Percentiles rank a stretch among this genome's conserved stretches.
phyloP scores from a whole-genome alignment of 2,797 vertebrate genomes.

The Chelon auratus region DNA sequence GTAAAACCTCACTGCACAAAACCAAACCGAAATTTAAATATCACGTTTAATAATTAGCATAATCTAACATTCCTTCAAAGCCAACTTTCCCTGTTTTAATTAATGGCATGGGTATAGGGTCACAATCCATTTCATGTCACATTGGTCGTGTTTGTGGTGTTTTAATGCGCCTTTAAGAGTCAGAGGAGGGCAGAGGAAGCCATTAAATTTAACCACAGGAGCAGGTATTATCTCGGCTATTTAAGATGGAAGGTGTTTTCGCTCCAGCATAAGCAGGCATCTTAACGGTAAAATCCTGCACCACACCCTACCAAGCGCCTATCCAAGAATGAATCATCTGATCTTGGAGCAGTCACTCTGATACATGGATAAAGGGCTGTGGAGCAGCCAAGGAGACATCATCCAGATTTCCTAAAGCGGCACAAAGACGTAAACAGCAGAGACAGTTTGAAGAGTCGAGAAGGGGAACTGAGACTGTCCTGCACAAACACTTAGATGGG shows the following conservation, averaged over 20 bases:
- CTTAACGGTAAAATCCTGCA: slow-evolving; percentile 18
- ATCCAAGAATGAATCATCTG: slow-evolving; percentile 53
- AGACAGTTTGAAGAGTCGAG: not conserved
- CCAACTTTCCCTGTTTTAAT: slow-evolving; percentile 36
- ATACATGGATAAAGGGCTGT: slow-evolving; percentile 32
- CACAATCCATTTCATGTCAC: slow-evolving; percentile 9
- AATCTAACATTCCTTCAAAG: slow-evolving; percentile 34
- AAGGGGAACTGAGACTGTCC: slow-evolving; percentile 31
- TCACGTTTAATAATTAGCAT: not conserved
- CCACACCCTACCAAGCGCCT: slow-evolving; percentile 47
- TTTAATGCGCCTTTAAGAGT: slow-evolving; percentile 43
- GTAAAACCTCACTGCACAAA: slow-evolving; percentile 25
- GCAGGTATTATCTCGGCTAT: slow-evolving; percentile 50
- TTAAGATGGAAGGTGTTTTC: slow-evolving; percentile 49
- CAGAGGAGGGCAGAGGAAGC: slow-evolving; percentile 47
- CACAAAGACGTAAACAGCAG: slow-evolving; percentile 31
- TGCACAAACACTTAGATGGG: slow-evolving; percentile 52
- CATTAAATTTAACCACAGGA: slow-evolving; percentile 60
- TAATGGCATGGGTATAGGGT: not conserved
- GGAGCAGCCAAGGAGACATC: slow-evolving; percentile 27
- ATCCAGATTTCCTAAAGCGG: slow-evolving; percentile 27
- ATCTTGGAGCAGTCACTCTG: slow-evolving; percentile 42
- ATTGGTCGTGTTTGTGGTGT: slow-evolving; percentile 7
- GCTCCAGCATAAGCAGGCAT: slow-evolving; percentile 44
- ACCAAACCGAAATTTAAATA: slow-evolving; percentile 16